Conservation (phyloP, 2,888 invertebrate genomes). For the Drosophila meridiana region DNA sequence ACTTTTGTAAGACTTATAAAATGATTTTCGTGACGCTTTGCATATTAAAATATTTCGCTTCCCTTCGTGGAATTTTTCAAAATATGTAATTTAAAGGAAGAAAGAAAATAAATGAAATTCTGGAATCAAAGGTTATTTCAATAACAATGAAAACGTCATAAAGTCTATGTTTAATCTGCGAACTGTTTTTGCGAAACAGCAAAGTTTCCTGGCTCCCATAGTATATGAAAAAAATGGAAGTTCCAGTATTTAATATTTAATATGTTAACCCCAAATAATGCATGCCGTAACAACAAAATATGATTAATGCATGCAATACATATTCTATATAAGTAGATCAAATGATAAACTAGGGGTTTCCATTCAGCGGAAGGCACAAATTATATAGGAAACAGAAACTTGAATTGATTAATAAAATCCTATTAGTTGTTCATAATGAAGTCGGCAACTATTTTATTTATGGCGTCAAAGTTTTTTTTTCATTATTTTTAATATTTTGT, state of each 20-base stretch:
- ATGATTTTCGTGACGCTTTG: neutral
- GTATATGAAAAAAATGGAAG: neutral
- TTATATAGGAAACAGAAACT: slow-evolving; percentile 28
- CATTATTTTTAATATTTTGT: neutral
- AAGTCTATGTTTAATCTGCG: neutral
- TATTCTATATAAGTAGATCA: neutral
- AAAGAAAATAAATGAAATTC: neutral
- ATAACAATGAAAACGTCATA: neutral
- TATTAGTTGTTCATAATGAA: slow-evolving; percentile 41
- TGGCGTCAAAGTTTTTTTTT: slow-evolving; percentile 6
- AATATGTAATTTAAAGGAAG: too few species aligned
- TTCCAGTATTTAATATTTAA: neutral
- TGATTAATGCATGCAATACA: slow-evolving; percentile 18
- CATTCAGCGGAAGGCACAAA: slow-evolving; percentile 48
- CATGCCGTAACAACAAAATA: slow-evolving; percentile 36
- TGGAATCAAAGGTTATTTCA: neutral
- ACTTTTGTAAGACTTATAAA: neutral
- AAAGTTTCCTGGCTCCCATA: neutral
- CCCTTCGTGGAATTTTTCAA: too few species aligned
- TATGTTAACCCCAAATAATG: neutral
- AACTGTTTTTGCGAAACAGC: neutral
- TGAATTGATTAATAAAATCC: slow-evolving; percentile 39
- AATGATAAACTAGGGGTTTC: slow-evolving; percentile 26
- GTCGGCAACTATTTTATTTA: slow-evolving; percentile 30
- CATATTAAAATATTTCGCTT: neutral